Evolutionary conservation across 2,113 vertebrate species (phyloP), one percentile per base, ranked within the genome.

Genomic region (Nothocercus julius): DNA sequence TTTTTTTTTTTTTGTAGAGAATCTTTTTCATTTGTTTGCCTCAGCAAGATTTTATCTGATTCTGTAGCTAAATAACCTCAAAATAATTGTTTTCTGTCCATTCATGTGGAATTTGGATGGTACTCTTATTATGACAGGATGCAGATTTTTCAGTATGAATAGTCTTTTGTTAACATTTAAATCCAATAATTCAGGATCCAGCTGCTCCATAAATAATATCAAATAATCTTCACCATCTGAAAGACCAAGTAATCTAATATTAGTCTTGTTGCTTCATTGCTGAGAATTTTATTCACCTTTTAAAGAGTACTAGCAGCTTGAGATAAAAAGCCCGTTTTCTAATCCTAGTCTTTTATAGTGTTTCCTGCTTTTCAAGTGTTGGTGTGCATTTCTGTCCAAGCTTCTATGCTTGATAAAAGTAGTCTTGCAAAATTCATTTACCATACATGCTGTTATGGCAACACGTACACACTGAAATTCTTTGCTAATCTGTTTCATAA

Each of bases 121-220:
- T 47, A 69, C 34, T 66, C 15, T 85, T 85, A 86, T 28, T 94
- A 84, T 88, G 83, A 83, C 36, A 95, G 49, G 63, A 90, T 72
- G 73, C 0, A 0, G 40, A 63, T 72, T 87, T 93, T 91, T 92
- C 78, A 63, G 58, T 58, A 56, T 47, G 61, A 95, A 94, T 76
- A 75, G 19, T 40, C 67, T 82, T 96, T 92, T 66, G 66, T 90
- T 91, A 93, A 82, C 5, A 8, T 70, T 95, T 95, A 76, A 83
- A 87, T 64, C 49, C 12, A 90, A 42, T 77, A 93, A 92, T 90
- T 85, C 42, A 73, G 62, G 62, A 93, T 17, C 54, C 89, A 94
- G 69, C 62, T 94, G 89, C 74, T 94, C 36, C 82, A 89, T 51
- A 95, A 94, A 93, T 76, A 96, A 84, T 63, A 87, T 44, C 27